A percentile compares a stretch with the other conserved stretches of the same genome.
phyloP scores from a whole-genome alignment of 2,888 invertebrate species.

The Philereme transversata region DNA sequence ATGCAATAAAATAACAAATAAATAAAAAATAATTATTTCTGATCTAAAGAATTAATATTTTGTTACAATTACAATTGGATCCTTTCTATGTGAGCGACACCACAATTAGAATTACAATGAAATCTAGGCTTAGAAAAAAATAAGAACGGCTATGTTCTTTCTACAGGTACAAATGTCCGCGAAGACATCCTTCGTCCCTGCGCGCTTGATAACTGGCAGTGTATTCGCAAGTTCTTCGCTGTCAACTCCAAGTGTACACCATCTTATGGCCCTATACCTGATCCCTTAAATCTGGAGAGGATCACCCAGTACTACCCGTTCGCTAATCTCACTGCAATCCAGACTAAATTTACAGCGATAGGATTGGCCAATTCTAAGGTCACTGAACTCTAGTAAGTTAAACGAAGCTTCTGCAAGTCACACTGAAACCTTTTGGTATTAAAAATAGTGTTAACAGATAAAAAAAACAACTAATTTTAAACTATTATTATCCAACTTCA shows the following conservation, averaged over 20 bases:
- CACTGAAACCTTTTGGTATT: neutral
- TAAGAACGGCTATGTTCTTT: too few relatives aligned
- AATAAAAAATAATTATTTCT: too few relatives aligned
- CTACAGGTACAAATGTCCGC: too few relatives aligned
- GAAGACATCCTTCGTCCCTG: neutral
- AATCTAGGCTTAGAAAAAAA: too few relatives aligned
- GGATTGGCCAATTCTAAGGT: constrained; percentile 22
- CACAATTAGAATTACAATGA: too few relatives aligned
- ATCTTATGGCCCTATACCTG: constrained; percentile 10
- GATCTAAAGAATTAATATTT: too few relatives aligned
- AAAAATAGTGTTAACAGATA: neutral
- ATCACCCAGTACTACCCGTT: constrained; percentile 20
- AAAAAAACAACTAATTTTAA: neutral
- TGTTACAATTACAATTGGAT: too few relatives aligned
- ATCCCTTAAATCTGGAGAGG: constrained; percentile 22
- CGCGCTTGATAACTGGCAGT: neutral
- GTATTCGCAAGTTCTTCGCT: constrained; percentile 3
- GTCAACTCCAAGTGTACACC: neutral
- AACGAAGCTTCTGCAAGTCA: too few relatives aligned
- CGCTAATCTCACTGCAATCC: constrained; percentile 38
- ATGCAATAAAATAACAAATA: too few relatives aligned
- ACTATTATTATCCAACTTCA: neutral
- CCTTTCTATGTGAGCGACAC: too few relatives aligned
- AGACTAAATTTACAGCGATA: constrained; percentile 2
- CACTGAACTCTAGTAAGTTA: constrained; percentile 30